Evolutionary conservation across 2,113 vertebrate genomes (phyloP).

Genomic region (Solea solea): DNA sequence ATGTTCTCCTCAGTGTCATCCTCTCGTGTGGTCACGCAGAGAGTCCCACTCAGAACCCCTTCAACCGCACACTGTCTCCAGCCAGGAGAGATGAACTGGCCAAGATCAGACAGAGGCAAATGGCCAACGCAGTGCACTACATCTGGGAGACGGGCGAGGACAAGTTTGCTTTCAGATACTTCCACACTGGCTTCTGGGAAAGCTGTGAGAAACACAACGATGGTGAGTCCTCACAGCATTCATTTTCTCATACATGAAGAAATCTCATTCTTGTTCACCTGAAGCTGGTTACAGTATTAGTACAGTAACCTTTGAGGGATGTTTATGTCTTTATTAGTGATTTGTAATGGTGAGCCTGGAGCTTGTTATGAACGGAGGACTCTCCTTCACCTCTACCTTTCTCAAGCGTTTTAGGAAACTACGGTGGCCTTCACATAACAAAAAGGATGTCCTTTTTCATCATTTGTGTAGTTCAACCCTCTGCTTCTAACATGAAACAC

Average conservation of each 20-base stretch:
- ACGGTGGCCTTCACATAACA: no score
- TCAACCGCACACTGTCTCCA: conserved; percentile 76
- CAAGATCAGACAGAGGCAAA: conserved; percentile 77
- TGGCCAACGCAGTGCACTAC: conserved; percentile 85
- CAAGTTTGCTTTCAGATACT: conserved; percentile 86
- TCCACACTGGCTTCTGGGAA: conserved; percentile 88
- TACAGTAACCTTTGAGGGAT: no score
- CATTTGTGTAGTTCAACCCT: no score
- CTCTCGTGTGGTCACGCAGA: conserved; percentile 58
- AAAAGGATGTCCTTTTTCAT: no score
- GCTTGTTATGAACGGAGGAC: no score
- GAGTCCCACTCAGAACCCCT: conserved; percentile 78
- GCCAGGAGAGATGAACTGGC: conserved; percentile 76
- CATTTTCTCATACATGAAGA: no score
- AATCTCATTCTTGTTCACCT: no score
- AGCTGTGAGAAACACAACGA: conserved; percentile 85
- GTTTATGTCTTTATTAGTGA: no score
- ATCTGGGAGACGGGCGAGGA: conserved; percentile 89
- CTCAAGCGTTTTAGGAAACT: no score
- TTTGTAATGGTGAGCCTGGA: no score
- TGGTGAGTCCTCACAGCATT: conserved; percentile 65
- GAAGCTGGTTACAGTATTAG: background rate
- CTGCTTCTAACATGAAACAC: no score
- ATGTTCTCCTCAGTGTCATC: background rate
- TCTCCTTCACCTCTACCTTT: no score